Conservation (phyloP, 2,113 vertebrate species). For the Bettongia penicillata region DNA sequence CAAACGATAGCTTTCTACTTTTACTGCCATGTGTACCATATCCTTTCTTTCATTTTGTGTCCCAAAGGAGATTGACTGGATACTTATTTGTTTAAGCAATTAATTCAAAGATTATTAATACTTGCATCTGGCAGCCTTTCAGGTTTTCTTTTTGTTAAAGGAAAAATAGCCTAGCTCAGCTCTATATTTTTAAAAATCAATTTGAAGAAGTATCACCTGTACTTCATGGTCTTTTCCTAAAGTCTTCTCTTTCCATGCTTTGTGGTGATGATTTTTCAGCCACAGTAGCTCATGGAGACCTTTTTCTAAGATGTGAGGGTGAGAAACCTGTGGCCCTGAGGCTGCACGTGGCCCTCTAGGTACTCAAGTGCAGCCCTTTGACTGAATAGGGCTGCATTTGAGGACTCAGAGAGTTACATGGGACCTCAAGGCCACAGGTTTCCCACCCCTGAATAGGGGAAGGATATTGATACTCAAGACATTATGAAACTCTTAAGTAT, state of each 20-base stretch:
- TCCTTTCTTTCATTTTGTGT: conserved; percentile 9
- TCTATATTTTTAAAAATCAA: not conserved
- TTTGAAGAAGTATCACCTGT: not conserved
- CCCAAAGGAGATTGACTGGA: not conserved
- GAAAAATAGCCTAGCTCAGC: conserved; percentile 6
- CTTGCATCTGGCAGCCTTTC: conserved; percentile 24
- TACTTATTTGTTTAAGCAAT: conserved; percentile 15
- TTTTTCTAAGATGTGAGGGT: not conserved
- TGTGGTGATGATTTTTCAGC: not conserved
- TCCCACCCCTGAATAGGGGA: not conserved
- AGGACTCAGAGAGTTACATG: too few species aligned
- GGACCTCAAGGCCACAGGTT: too few species aligned
- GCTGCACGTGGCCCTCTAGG: too few species aligned
- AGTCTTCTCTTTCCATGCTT: not conserved
- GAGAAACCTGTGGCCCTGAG: too few species aligned
- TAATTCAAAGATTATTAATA: conserved; percentile 8
- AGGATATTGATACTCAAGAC: not conserved
- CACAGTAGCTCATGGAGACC: not conserved
- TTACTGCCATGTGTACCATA: not conserved
- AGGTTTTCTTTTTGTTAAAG: not conserved
- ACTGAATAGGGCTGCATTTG: too few species aligned
- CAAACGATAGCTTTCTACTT: not conserved
- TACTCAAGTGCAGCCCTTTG: too few species aligned
- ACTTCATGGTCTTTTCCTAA: conserved; percentile 15
- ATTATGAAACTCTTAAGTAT: not conserved